Base-by-base conservation (phyloP, 1,140 invertebrate species). In the Cyclargus thomasi region DNA sequence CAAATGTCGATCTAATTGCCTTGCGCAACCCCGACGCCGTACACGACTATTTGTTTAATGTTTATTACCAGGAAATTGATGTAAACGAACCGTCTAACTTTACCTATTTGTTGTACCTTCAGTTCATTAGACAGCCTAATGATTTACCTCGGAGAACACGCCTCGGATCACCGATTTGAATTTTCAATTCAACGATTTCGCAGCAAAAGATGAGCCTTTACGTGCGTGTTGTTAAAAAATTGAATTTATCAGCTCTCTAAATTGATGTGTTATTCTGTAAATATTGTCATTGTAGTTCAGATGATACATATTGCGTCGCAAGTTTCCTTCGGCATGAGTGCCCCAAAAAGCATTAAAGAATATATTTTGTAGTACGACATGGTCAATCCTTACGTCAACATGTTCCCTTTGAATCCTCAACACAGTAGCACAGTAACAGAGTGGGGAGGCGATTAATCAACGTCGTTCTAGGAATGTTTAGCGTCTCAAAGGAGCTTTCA, bases 1-100 rank as follows among this genome's bases (percentile, higher is more conserved):
- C 74, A 76, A 83, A 83, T 81, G 76, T 82, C 81, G 73, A 76
- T 78, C 76, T 86, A 83, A 86, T 84, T 83, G 78, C 72, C 77
- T 81, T 79, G 74, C 74, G 74, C 70, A 80, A 80, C 70, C 69
- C 67, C 73, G 73, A 70, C 75, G 70, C 71, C 74, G 78, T 75
- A 79, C 70, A 75, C 72, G 72, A 72, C 77, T 76, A 71, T 81
- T 86, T 84, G 78, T 77, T 79, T 75, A 81, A 77, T 78, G 81
- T 83, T 80, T 81, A 77, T 81, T 78, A 82, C 77, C 72, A 80
- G 75, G 76, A 79, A 85, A 83, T 81, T 80, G 75, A 80, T 74
- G 72, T 79, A 74, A 79, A 74, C 76, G 73, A 70, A 70, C 71
- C 71, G 70, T 70, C 76, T 73, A 79, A 79, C 72, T 78, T 80